Evolutionary conservation across 2,888 invertebrate species (phyloP).

Genomic region (Cyclophora albipunctata): DNA sequence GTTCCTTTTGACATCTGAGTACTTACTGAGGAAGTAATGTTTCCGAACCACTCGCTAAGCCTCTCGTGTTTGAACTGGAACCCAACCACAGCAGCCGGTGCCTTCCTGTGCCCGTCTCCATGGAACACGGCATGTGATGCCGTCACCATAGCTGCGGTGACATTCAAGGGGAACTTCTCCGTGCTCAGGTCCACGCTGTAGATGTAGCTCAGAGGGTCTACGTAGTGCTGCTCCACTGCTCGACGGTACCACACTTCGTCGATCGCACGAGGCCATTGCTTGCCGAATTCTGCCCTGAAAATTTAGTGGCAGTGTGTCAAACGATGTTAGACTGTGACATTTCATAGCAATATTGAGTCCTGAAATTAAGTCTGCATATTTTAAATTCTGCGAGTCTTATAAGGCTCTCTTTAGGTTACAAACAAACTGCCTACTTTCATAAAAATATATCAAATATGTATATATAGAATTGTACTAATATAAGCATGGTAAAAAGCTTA

Average conservation of each 20-base stretch:
- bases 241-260: conserved; percentile 93
- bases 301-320: background rate
- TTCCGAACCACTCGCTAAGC: conserved; percentile 84
- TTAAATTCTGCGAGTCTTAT: too few species aligned
- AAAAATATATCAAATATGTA: too few species aligned
- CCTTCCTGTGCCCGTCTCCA: conserved; percentile 72
- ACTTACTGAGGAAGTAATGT: conserved; percentile 84
- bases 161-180: conserved; percentile 65
- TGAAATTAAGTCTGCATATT: too few species aligned
- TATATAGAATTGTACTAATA: background rate
- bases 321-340: background rate
- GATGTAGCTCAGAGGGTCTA: conserved; percentile 86
- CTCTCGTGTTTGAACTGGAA: conserved; percentile 88
- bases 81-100: conserved; percentile 82
- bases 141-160: conserved; percentile 83
- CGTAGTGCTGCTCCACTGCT: conserved; percentile 89
- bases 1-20: too few species aligned
- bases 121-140: conserved; percentile 90
- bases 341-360: too few species aligned
- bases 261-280: conserved; percentile 83
- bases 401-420: too few species aligned
- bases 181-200: conserved; percentile 73
- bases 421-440: too few species aligned
- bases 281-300: conserved; percentile 81
- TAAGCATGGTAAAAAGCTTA: conserved; percentile 23